Conservation (phyloP, 2,113 vertebrate species). For the Lepus europaeus region DNA sequence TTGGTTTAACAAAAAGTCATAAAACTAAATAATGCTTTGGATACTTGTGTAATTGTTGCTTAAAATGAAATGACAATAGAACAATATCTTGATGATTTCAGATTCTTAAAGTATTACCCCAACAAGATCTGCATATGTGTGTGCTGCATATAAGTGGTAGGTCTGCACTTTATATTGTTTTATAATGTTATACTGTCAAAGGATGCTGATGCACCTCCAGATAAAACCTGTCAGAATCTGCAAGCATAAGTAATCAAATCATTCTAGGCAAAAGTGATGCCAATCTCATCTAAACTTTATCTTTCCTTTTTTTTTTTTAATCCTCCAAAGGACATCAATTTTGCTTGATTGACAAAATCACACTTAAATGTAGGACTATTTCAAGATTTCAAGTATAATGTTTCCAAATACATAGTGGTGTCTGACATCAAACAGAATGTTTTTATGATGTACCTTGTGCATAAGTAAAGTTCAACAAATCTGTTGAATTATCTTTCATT, state of each 20-base stretch:
- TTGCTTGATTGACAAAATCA: constrained; percentile 72
- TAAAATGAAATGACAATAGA: neutral
- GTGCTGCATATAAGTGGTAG: constrained; percentile 32
- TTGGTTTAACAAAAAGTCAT: neutral
- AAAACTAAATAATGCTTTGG: neutral
- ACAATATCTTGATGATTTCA: constrained; percentile 36
- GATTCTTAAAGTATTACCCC: constrained; percentile 39
- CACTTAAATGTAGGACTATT: constrained; percentile 69
- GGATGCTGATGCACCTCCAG: constrained; percentile 40
- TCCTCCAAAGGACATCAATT: constrained; percentile 58
- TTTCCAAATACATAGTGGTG: constrained; percentile 59
- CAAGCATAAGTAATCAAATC: constrained; percentile 73
- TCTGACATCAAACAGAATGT: constrained; percentile 23
- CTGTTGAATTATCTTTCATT: constrained; percentile 32
- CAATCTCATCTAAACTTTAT: constrained; percentile 22
- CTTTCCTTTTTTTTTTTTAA: constrained; percentile 8
- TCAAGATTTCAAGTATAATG: constrained; percentile 71
- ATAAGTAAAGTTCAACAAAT: constrained; percentile 56
- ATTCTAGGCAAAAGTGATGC: constrained; percentile 42
- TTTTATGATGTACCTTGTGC: neutral
- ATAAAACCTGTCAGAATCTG: constrained; percentile 71
- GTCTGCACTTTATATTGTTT: constrained; percentile 53
- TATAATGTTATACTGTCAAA: constrained; percentile 74
- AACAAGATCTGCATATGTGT: constrained; percentile 50
- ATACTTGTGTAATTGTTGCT: constrained; percentile 38